phyloP scores from a whole-genome alignment of 2,797 vertebrate species.

The Micromesistius poutassou region DNA sequence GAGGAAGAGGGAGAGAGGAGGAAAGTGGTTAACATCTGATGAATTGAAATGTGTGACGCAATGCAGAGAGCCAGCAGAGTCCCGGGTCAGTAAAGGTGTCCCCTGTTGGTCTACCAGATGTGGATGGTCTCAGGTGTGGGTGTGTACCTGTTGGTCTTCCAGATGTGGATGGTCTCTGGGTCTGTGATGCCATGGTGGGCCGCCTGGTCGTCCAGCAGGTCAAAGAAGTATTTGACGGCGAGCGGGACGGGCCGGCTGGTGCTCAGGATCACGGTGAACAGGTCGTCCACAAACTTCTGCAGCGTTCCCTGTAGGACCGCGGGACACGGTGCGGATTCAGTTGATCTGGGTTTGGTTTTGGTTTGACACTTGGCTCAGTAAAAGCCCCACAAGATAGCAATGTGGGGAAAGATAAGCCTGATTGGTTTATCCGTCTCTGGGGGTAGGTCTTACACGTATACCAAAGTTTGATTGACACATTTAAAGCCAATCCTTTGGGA shows the following conservation, averaged over 20 bases:
- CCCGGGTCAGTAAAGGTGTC: too few species aligned
- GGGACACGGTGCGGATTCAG: not conserved
- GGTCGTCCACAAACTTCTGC: slow-evolving; percentile 96
- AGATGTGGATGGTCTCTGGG: slow-evolving; percentile 94
- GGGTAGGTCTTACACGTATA: too few species aligned
- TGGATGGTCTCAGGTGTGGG: slow-evolving; percentile 53
- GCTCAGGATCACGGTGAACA: slow-evolving; percentile 95
- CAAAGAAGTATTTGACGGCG: slow-evolving; percentile 97
- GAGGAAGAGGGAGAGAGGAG: not conserved
- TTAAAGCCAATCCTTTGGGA: too few species aligned
- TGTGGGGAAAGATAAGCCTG: too few species aligned
- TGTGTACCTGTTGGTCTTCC: slow-evolving; percentile 95
- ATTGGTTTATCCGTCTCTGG: too few species aligned
- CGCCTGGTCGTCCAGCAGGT: slow-evolving; percentile 93
- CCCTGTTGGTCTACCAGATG: slow-evolving; percentile 99
- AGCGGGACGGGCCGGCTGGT: slow-evolving; percentile 90
- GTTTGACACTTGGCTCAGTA: too few species aligned
- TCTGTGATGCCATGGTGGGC: slow-evolving; percentile 84
- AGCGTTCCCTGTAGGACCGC: slow-evolving; percentile 83
- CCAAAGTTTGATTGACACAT: too few species aligned
- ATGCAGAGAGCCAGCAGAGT: not conserved
- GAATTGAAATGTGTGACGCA: not conserved
- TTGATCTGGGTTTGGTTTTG: too few species aligned
- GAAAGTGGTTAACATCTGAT: not conserved
- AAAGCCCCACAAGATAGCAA: too few species aligned